Percentiles rank a stretch among this genome's conserved stretches.
These are phyloP conservation scores for Erpobdella octoculata DNA, from an alignment of 2,888 invertebrate species.

Conservation along the genomic window DNA sequence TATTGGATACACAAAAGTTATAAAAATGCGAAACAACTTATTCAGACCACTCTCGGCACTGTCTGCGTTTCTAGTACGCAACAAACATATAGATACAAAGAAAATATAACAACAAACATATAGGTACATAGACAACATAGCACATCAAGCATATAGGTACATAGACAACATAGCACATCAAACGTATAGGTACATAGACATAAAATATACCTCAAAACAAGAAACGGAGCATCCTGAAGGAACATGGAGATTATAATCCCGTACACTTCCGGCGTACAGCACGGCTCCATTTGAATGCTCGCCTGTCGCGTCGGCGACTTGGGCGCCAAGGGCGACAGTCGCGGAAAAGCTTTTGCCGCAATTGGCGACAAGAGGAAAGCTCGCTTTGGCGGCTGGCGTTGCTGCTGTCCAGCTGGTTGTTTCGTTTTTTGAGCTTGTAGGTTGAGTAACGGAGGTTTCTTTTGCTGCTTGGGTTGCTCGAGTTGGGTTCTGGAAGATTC, in stretches of 20 bases:
- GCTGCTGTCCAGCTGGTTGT: no score
- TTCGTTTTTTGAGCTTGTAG: no score
- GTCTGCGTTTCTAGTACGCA: no score
- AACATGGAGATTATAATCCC: slow-evolving; percentile 80
- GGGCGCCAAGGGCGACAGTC: slow-evolving; percentile 5
- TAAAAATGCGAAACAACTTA: no score
- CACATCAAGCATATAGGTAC: no score
- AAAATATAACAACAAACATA: no score
- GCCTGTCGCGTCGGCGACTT: not conserved
- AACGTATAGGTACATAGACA: no score
- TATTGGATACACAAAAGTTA: no score
- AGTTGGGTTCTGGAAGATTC: not conserved
- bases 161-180: no score
- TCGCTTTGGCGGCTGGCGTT: not conserved
- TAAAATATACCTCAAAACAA: slow-evolving; percentile 64
- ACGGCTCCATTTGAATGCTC: slow-evolving; percentile 61
- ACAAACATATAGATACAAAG: no score
- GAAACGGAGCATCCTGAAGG: slow-evolving; percentile 74
- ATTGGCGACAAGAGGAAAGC: slow-evolving; percentile 12
- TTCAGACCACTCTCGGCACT: no score
- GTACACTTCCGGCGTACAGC: slow-evolving; percentile 75
- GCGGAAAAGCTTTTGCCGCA: not conserved
- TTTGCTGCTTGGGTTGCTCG: not conserved
- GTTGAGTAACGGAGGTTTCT: not conserved
- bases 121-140: no score